These are phyloP conservation scores for Microcaecilia unicolor DNA, from an alignment of 2,797 vertebrate genomes.

Conservation along the genomic window DNA sequence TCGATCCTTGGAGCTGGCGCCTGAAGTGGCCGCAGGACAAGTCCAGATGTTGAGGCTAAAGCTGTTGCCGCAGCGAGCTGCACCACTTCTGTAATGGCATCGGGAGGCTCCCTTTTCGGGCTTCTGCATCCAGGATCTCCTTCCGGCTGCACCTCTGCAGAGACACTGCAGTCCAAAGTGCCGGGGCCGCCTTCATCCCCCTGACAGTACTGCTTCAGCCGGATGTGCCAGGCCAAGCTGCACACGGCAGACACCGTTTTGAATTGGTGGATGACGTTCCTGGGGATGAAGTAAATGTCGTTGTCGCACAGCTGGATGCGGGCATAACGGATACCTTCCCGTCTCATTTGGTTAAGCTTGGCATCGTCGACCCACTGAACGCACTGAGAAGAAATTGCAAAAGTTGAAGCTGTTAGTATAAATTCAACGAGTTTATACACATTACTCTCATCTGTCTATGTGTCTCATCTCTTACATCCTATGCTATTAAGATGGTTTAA, in stretches of 20 bases:
- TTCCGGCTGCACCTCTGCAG: slow-evolving; percentile 50
- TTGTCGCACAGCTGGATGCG: slow-evolving; percentile 87
- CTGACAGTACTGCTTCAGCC: slow-evolving; percentile 81
- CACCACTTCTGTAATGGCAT: slow-evolving; percentile 49
- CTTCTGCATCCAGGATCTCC: slow-evolving; percentile 43
- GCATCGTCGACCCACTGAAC: slow-evolving; percentile 91
- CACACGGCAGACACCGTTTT: slow-evolving; percentile 97
- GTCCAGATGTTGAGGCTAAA: slow-evolving; percentile 47
- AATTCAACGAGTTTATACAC: not conserved
- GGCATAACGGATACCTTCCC: slow-evolving; percentile 90
- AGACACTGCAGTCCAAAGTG: slow-evolving; percentile 39
- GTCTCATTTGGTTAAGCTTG: slow-evolving; percentile 94
- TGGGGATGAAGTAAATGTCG: slow-evolving; percentile 97
- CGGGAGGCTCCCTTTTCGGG: slow-evolving; percentile 55
- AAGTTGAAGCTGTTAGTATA: not conserved
- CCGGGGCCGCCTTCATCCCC: slow-evolving; percentile 47
- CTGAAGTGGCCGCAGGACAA: slow-evolving; percentile 42
- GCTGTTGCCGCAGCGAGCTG: slow-evolving; percentile 43
- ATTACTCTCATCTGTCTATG: too few species aligned
- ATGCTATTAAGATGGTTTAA: too few species aligned
- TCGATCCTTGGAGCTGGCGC: slow-evolving; percentile 52
- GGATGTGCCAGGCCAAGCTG: slow-evolving; percentile 96
- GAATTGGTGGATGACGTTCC: slow-evolving; percentile 98
- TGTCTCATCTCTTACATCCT: too few species aligned
- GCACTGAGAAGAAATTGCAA: slow-evolving; percentile 48